A percentile compares a stretch with the other conserved stretches of the same genome.
phyloP scores from a whole-genome alignment of 92 coral and sea anemone species.

The Epizoanthus illoricatus region DNA sequence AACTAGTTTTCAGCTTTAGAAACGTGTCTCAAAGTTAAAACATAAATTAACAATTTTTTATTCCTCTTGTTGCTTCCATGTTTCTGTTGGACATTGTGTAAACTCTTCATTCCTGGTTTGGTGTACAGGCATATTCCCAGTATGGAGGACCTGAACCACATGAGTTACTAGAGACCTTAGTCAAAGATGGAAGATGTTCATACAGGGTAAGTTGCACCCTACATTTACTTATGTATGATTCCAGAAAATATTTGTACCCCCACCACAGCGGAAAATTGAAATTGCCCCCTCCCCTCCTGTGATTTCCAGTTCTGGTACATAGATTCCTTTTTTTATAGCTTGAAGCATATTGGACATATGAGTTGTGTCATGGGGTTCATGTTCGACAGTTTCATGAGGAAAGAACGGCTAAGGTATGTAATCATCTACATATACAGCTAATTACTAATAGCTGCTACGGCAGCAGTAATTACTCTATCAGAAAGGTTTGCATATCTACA shows the following conservation, averaged over 20 bases:
- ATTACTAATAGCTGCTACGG: too few species aligned
- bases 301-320: too few species aligned
- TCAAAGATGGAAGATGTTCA: slow-evolving; percentile 76
- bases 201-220: slow-evolving; percentile 63
- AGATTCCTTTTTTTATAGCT: slow-evolving; percentile 44
- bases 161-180: slow-evolving; percentile 65
- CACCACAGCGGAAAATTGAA: neutral
- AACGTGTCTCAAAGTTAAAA: too few species aligned
- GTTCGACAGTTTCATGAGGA: slow-evolving; percentile 94
- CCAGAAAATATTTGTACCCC: neutral
- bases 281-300: too few species aligned
- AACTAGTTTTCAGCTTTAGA: too few species aligned
- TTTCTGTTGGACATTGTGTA: neutral
- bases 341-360: slow-evolving; percentile 96
- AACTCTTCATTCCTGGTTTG: neutral
- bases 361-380: slow-evolving; percentile 91
- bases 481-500: too few species aligned
- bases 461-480: too few species aligned
- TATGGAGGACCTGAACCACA: slow-evolving; percentile 69
- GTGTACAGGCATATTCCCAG: slow-evolving; percentile 34
- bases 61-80: neutral
- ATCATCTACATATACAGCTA: neutral
- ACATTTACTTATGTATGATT: neutral
- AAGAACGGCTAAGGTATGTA: slow-evolving; percentile 62
- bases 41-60: too few species aligned